Conservation (phyloP, 2,888 invertebrate genomes). For the Oxyteleia sp. region DNA sequence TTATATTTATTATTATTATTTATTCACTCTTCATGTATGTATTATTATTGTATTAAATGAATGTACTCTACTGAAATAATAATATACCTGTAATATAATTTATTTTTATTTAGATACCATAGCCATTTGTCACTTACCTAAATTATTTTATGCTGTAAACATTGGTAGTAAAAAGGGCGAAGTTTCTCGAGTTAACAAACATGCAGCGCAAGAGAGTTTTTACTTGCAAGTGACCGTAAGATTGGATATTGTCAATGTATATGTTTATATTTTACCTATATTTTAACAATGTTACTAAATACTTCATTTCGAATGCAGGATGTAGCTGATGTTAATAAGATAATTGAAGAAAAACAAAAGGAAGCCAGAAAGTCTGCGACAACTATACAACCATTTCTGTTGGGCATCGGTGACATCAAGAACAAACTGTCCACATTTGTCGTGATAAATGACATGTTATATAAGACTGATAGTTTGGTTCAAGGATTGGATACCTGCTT, state of each 20-base stretch:
- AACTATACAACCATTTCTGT: constrained; percentile 49
- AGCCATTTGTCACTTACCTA: not conserved
- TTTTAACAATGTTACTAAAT: not conserved
- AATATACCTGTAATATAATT: not conserved
- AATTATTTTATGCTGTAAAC: not conserved
- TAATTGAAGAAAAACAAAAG: constrained; percentile 20
- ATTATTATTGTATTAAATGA: too few species aligned
- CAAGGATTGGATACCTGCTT: constrained; percentile 42
- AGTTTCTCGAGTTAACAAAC: not conserved
- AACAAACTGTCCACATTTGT: constrained; percentile 20
- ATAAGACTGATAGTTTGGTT: constrained; percentile 32
- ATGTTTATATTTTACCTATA: not conserved
- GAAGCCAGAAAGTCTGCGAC: constrained; percentile 18
- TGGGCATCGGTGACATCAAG: constrained; percentile 31
- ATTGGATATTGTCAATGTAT: not conserved
- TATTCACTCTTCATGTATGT: too few species aligned
- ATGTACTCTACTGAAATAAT: too few species aligned
- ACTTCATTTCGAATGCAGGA: constrained; percentile 13
- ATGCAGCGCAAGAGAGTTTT: constrained; percentile 10
- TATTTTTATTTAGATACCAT: not conserved
- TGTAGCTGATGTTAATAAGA: constrained; percentile 10
- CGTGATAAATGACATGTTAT: constrained; percentile 31
- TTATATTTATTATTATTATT: too few species aligned
- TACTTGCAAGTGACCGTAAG: not conserved
- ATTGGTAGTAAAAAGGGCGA: not conserved